Conservation (phyloP, 2,113 vertebrate genomes). For the Speoplatyrhinus poulsoni region DNA sequence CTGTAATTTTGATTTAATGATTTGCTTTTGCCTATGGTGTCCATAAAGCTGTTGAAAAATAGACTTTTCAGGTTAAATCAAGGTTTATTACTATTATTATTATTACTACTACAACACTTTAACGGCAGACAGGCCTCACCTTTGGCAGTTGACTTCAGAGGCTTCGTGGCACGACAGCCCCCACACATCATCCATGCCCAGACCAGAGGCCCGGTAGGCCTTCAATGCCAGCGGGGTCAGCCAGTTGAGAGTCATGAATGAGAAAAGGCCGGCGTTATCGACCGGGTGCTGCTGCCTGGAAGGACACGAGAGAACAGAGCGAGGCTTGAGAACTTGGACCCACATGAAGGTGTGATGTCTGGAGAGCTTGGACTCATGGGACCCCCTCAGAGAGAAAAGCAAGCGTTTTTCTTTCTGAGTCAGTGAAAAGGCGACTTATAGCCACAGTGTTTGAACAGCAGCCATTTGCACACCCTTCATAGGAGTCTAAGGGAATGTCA, state of each 20-base stretch:
- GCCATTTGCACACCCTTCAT: slow-evolving; percentile 68
- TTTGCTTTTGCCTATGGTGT: too few relatives aligned
- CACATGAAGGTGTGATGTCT: slow-evolving; percentile 45
- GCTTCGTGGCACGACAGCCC: slow-evolving; percentile 81
- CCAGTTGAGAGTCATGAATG: slow-evolving; percentile 84
- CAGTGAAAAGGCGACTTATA: slow-evolving; percentile 56
- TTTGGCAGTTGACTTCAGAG: slow-evolving; percentile 76
- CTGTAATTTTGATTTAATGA: too few relatives aligned
- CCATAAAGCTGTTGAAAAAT: too few relatives aligned
- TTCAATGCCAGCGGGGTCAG: slow-evolving; percentile 78
- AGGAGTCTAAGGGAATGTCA: slow-evolving; percentile 65
- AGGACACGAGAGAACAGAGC: slow-evolving; percentile 38
- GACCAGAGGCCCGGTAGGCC: slow-evolving; percentile 69
- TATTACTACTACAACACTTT: too few relatives aligned
- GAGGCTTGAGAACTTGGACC: slow-evolving; percentile 40
- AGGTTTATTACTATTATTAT: too few relatives aligned
- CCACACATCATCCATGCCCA: slow-evolving; percentile 78
- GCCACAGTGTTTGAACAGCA: slow-evolving; percentile 72
- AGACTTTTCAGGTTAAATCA: too few relatives aligned
- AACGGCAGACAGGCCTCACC: slow-evolving; percentile 64
- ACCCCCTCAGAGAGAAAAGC: slow-evolving; percentile 22
- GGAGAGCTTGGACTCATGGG: slow-evolving; percentile 20
- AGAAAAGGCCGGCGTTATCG: slow-evolving; percentile 83
- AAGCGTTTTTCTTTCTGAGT: slow-evolving; percentile 32
- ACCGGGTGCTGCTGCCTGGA: slow-evolving; percentile 83